Conservation (phyloP, 2,888 invertebrate species). For the Machimus atricapillus region DNA sequence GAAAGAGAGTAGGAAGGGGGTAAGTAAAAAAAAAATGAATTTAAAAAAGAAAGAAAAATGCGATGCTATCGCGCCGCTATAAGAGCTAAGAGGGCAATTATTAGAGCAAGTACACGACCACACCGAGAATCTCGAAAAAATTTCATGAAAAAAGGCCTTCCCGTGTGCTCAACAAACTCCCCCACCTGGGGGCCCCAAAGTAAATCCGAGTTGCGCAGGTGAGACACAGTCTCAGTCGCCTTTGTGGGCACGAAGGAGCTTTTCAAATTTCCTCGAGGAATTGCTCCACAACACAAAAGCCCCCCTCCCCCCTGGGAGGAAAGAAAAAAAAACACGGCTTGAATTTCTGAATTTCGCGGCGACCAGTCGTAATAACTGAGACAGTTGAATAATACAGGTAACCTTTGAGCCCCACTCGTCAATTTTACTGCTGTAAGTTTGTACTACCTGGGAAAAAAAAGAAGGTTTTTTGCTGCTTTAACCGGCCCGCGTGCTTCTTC, state of each 20-base stretch:
- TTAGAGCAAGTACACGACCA: conserved; percentile 15
- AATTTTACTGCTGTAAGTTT: background rate
- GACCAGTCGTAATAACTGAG: background rate
- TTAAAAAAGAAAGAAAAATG: background rate
- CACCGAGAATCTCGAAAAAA: background rate
- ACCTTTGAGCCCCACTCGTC: background rate
- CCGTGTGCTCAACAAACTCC: background rate
- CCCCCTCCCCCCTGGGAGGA: background rate
- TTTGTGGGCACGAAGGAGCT: background rate
- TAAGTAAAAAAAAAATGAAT: background rate
- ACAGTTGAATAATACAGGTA: background rate
- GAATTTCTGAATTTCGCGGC: background rate
- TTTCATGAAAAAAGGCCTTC: background rate
- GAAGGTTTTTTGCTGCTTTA: background rate
- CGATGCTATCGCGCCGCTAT: background rate
- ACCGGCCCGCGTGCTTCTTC: background rate
- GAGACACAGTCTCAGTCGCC: background rate
- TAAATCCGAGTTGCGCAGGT: background rate
- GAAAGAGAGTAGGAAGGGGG: background rate
- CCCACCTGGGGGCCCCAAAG: background rate
- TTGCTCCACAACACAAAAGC: background rate
- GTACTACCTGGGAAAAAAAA: background rate
- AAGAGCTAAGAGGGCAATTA: conserved; percentile 5
- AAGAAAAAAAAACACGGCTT: background rate
- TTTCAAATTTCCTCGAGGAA: background rate